phyloP scores from a whole-genome alignment of 2,113 vertebrate genomes.

The Phyllopteryx taeniolatus region DNA sequence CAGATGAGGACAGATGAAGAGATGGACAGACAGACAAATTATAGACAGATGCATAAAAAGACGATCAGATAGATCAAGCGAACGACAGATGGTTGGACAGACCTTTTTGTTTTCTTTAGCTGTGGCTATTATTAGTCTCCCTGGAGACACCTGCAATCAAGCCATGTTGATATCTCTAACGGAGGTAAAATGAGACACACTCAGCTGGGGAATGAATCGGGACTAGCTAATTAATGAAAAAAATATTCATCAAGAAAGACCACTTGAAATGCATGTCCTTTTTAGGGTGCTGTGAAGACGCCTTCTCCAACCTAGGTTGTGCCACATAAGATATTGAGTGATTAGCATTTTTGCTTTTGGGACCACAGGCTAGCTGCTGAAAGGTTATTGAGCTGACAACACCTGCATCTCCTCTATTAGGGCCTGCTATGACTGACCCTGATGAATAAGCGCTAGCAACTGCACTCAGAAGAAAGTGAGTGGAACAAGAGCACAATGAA shows the following conservation, averaged over 20 bases:
- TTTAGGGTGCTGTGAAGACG: neutral
- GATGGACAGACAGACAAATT: neutral
- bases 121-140: slow-evolving; percentile 1
- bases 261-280: neutral
- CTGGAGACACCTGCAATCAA: neutral
- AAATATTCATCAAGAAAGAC: neutral
- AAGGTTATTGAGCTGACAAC: neutral
- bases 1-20: neutral
- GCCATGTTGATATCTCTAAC: neutral
- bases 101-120: neutral
- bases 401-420: neutral
- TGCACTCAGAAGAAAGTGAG: neutral
- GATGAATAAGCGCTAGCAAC: neutral
- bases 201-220: neutral
- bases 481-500: neutral
- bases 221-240: slow-evolving; percentile 2
- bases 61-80: neutral
- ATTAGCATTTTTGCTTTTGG: neutral
- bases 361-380: neutral
- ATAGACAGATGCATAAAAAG: neutral
- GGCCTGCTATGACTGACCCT: neutral
- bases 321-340: neutral
- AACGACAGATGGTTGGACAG: neutral
- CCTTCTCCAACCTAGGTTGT: neutral
- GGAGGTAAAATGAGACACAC: neutral